A percentile compares a stretch with the other conserved stretches of the same genome.
Evolutionary conservation across 2,888 invertebrate species (phyloP).

Genomic region (Molanna angustata): DNA sequence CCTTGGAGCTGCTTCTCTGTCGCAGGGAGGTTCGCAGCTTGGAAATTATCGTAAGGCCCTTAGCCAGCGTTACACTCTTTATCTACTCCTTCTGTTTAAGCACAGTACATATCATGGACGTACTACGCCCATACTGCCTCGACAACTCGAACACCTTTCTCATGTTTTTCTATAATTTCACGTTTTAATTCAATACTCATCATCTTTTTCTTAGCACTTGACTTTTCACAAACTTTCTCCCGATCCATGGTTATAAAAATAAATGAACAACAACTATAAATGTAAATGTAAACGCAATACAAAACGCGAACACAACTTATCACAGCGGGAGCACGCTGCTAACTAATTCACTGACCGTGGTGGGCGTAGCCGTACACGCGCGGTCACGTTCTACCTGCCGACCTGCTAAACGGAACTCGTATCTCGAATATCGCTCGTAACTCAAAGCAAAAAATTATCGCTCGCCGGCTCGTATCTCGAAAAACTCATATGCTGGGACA

Average conservation of each 20-base stretch:
- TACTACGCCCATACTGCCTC: conserved; percentile 22
- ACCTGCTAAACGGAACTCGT: neutral
- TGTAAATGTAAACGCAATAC: conserved; percentile 9
- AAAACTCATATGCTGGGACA: too few species aligned
- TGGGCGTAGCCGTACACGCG: neutral
- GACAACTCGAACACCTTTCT: conserved; percentile 31
- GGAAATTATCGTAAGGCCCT: conserved; percentile 29
- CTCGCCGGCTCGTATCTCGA: too few species aligned
- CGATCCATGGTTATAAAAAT: conserved; percentile 24
- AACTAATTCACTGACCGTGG: neutral
- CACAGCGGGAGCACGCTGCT: neutral
- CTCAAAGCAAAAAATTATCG: too few species aligned
- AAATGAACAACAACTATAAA: conserved; percentile 7
- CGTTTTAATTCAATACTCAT: conserved; percentile 30
- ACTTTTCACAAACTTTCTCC: conserved; percentile 11
- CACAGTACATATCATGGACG: conserved; percentile 32
- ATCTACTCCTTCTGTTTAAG: conserved; percentile 31
- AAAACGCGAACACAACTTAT: neutral
- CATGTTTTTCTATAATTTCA: conserved; percentile 31
- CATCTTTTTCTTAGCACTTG: conserved; percentile 22
- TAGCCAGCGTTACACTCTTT: conserved; percentile 27
- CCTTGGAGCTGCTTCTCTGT: conserved; percentile 32
- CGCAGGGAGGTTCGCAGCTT: conserved; percentile 27
- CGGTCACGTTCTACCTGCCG: too few species aligned
- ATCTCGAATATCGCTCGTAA: neutral